Evolutionary conservation across 2,888 invertebrate species (phyloP), one percentile per base, ranked within the genome.

Genomic region (Drosophila testacea): DNA sequence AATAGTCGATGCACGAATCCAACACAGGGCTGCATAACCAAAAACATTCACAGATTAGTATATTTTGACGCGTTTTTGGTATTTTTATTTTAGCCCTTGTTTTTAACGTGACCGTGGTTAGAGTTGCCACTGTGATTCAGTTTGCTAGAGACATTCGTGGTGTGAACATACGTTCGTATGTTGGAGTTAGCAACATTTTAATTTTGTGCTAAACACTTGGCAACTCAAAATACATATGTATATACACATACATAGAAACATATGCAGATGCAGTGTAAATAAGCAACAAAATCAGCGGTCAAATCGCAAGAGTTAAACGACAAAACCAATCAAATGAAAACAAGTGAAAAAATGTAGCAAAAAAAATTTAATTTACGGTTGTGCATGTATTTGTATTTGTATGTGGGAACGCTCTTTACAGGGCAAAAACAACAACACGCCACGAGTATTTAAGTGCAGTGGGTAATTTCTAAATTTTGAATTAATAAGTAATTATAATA

Each of bases 71-170:
- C 69, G 79, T 64, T 73, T 77, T 78, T 73, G 78, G 75, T 73
- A 78, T 76, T 76, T 76, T 65, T 1, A 2, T 5, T n/a, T 3
- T 9, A 13, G 32, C 16, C 5, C 6, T 4, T 22, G n/a, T n/a
- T 10, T 38, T 27, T n/a, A 41, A 57, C 30, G 10, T 64, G 57
- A 64, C 30, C n/a, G 38, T 28, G 34, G 30, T 68, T n/a, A 78
- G 75, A 73, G 75, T 75, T 75, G 75, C 73, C 75, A 77, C 48
- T 39, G 9, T 28, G 41, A 46, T 32, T 77, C 42, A 75, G 75
- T 76, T 76, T 69, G 75, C 75, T 69, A 60, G 79, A 74, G 76
- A 78, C 79, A 66, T 78, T 66, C 79, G 76, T 78, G 69, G 62
- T 78, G 76, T 69, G 52, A 78, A 74, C 65, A 57, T 69, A 47